Base-by-base conservation (phyloP, 2,797 vertebrate genomes). In the Pantherophis alleghaniensis region DNA sequence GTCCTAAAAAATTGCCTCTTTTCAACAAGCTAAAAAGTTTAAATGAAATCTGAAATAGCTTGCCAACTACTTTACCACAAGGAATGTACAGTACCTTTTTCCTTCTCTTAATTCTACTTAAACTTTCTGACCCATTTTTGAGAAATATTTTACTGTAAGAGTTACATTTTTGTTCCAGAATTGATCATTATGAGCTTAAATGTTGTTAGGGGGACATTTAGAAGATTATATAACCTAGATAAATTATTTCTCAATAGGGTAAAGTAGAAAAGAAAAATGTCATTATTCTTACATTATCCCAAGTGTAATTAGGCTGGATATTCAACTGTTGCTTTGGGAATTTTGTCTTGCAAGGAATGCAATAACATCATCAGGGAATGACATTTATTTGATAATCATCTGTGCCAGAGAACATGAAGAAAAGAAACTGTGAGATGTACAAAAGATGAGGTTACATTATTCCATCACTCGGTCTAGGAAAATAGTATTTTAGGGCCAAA, bases 401-500 rank as follows among this genome's bases (percentile, higher is more conserved):
- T 32, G 28, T 88, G 28, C 42, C 42, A 61, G 55, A 91, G 61
- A 28, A 61, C 60, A 26, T 90, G 74, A 93, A 92, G 55, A 53
- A 47, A 94, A 66, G 37, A 94, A 42, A 24, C 5, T 66, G 55
- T 93, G 53, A 91, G 94, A 60, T 94, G 3, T 89, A 92, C 93
- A 79, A 18, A n/a, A 93, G 92, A 86, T 2, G 22, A n/a, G 0
- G 37, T 66, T 56, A 91, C 32, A 93, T 83, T 11, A 51, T 63
- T 14, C 57, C n/a, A n/a, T 91, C 93, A 92, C 92, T 93, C 92
- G 60, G 74, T 28, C 56, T 63, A 3, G 86, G 37, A 47, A 96
- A 96, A 93, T 13, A 92, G 90, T 91, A 89, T 79, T 93, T 53
- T 61, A 42, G 47, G 4, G 93, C 91, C 92, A 93, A 89, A 59